Conservation (phyloP, 2,113 vertebrate genomes). For the Mormyrus iriodes region DNA sequence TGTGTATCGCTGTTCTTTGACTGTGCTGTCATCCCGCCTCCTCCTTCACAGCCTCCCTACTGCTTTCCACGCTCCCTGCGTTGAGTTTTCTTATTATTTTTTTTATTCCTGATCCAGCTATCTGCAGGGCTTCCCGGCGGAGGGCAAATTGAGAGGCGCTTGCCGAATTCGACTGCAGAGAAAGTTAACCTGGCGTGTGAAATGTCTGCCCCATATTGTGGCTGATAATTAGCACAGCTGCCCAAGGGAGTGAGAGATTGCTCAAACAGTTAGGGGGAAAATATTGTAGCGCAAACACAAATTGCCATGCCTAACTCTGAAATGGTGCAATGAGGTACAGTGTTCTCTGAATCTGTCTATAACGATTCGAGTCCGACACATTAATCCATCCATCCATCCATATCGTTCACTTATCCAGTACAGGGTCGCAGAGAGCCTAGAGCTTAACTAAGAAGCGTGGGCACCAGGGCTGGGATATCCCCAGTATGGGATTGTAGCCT, state of each 20-base stretch:
- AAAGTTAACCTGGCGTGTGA: not conserved
- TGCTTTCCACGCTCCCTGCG: not conserved
- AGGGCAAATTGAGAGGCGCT: not conserved
- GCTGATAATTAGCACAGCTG: not conserved
- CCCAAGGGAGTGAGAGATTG: not conserved
- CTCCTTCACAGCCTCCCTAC: not conserved
- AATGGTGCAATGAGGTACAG: not conserved
- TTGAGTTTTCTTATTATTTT: not conserved
- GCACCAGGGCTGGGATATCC: no score
- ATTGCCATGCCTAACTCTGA: not conserved
- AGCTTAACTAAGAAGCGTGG: not conserved
- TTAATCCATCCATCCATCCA: not conserved
- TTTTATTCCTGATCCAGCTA: not conserved
- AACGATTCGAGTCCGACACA: not conserved
- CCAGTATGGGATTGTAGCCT: not conserved
- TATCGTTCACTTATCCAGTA: not conserved
- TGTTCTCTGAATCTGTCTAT: not conserved
- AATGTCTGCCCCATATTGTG: not conserved
- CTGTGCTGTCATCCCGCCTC: not conserved
- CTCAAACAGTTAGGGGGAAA: not conserved
- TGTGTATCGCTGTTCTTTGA: not conserved
- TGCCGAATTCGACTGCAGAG: slow-evolving; percentile 3
- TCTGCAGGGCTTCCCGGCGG: not conserved
- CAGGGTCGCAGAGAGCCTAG: not conserved
- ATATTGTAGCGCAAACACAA: not conserved